Percentiles rank a stretch among this genome's conserved stretches.
Evolutionary conservation across 2,888 invertebrate genomes (phyloP).

Genomic region (Drosophila infuscata): DNA sequence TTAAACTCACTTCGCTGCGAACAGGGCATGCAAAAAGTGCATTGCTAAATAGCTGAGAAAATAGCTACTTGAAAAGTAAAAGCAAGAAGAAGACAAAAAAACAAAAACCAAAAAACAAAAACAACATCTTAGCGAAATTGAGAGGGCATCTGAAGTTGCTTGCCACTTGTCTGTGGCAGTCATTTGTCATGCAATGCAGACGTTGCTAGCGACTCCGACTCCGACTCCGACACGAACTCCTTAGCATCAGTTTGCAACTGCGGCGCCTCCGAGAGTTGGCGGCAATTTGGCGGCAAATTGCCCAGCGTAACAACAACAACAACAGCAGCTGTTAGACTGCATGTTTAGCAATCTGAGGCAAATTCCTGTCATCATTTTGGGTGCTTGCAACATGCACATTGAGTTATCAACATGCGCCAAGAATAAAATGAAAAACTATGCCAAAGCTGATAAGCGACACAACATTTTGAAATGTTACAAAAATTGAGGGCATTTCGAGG

Average conservation of each 20-base stretch:
- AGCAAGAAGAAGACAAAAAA: conserved; percentile 26
- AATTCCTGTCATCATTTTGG: conserved; percentile 71
- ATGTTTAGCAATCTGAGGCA: conserved; percentile 63
- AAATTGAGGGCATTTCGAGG: conserved; percentile 19
- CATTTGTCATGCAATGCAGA: conserved; percentile 74
- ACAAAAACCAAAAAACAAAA: neutral
- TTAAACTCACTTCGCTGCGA: rapidly evolving
- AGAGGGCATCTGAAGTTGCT: conserved; percentile 41
- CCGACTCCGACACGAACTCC: conserved; percentile 27
- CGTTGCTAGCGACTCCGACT: conserved; percentile 14
- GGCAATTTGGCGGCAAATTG: conserved; percentile 71
- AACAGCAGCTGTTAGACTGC: conserved; percentile 53
- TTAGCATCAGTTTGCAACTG: conserved; percentile 26
- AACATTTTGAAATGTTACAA: conserved; percentile 23
- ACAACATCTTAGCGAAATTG: conserved; percentile 8
- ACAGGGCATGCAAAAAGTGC: neutral
- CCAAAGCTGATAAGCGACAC: conserved; percentile 54
- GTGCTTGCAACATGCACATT: conserved; percentile 57
- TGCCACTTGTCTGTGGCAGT: conserved; percentile 67
- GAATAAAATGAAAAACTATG: conserved; percentile 47
- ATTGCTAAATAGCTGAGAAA: conserved; percentile 40
- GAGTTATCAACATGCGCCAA: conserved; percentile 46
- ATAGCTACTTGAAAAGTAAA: conserved; percentile 57
- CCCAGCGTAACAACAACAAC: conserved; percentile 19
- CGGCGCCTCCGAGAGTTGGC: conserved; percentile 71